phyloP scores from a whole-genome alignment of 2,888 invertebrate genomes.

The Tanypteryx hageni region DNA sequence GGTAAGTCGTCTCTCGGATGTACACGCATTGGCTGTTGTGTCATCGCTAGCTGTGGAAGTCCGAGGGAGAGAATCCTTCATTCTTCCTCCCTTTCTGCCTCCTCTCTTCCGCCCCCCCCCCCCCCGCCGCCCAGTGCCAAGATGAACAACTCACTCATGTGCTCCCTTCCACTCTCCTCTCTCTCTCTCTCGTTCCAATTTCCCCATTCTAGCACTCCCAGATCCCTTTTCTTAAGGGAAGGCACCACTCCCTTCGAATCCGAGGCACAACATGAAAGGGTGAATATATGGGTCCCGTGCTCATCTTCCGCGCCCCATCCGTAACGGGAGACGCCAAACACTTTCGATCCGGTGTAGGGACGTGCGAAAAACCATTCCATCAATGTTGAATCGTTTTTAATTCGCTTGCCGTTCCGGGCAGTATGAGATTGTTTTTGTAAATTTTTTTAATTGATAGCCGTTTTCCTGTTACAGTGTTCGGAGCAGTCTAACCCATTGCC shows the following conservation, averaged over 20 bases:
- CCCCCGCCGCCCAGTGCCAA: background rate
- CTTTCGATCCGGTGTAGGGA: too few relatives aligned
- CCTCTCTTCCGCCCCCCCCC: background rate
- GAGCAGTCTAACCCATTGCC: too few relatives aligned
- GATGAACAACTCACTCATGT: slow-evolving; percentile 1
- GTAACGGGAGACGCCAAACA: too few relatives aligned
- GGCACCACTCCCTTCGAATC: background rate
- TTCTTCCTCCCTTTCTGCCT: background rate
- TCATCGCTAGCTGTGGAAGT: slow-evolving; percentile 5
- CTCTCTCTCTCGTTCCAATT: too few relatives aligned
- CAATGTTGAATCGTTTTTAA: too few relatives aligned
- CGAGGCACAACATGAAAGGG: background rate
- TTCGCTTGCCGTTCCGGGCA: too few relatives aligned
- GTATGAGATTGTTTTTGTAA: too few relatives aligned
- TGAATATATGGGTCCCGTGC: too few relatives aligned
- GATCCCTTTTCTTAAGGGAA: background rate
- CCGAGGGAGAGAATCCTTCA: background rate
- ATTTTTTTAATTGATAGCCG: too few relatives aligned
- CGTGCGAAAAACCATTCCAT: too few relatives aligned
- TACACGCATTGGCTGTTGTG: slow-evolving; percentile 10
- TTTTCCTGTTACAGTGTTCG: too few relatives aligned
- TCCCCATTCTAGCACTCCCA: background rate
- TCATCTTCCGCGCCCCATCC: too few relatives aligned
- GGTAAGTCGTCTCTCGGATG: background rate
- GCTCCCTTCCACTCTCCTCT: background rate